Percentiles rank a stretch among this genome's conserved stretches.
Evolutionary conservation across 2,113 vertebrate genomes (phyloP).

Genomic region (Melanerpes aurifrons): DNA sequence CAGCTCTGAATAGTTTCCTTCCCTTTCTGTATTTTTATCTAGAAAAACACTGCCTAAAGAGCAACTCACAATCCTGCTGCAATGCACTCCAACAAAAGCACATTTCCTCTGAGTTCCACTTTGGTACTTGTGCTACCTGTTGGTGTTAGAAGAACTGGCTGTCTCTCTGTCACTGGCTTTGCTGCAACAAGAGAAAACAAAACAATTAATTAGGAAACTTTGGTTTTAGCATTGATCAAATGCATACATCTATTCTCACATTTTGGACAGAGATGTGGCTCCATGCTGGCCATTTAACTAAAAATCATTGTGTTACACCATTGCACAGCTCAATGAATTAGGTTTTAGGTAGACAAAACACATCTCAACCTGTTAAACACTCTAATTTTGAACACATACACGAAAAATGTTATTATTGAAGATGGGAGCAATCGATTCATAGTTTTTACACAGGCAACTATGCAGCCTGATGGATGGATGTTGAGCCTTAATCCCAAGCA

Average conservation of each 20-base stretch:
- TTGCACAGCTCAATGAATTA: background rate
- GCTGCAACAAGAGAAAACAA: constrained; percentile 76
- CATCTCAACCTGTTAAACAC: background rate
- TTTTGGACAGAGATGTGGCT: background rate
- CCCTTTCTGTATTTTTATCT: background rate
- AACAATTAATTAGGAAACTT: background rate
- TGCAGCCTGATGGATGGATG: background rate
- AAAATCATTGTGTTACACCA: background rate
- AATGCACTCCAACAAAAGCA: constrained; percentile 93
- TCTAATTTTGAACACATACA: background rate
- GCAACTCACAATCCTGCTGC: constrained; percentile 94
- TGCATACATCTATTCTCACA: background rate
- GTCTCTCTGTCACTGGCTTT: constrained; percentile 83
- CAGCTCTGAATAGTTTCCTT: background rate
- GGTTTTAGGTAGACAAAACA: constrained; percentile 1
- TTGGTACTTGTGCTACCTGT: constrained; percentile 84
- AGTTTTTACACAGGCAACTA: background rate
- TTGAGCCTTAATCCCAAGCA: background rate
- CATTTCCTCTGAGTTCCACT: constrained; percentile 90
- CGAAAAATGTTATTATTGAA: background rate
- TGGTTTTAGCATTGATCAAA: background rate
- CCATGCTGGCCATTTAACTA: background rate
- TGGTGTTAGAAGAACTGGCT: constrained; percentile 88
- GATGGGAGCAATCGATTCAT: background rate
- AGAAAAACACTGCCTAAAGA: background rate